phyloP scores from a whole-genome alignment of 2,113 vertebrate species.

The Paralichthys olivaceus region DNA sequence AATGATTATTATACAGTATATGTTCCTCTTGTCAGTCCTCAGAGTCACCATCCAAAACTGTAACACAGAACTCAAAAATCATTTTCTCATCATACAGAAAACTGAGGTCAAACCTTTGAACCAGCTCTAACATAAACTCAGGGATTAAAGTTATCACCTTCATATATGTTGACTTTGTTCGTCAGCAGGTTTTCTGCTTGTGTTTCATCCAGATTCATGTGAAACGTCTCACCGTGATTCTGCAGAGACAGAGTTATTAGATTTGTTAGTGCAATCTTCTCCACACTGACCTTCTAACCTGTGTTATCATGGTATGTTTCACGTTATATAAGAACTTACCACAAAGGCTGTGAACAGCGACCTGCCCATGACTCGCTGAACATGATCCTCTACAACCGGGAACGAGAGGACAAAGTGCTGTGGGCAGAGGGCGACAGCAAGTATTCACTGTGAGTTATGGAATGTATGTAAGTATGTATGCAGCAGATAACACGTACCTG shows the following conservation, averaged over 20 bases:
- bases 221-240: constrained; percentile 77
- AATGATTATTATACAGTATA: background rate
- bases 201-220: constrained; percentile 80
- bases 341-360: constrained; percentile 82
- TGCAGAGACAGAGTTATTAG: constrained; percentile 52
- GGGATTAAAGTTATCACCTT: constrained; percentile 49
- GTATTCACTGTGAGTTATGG: background rate
- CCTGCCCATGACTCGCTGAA: constrained; percentile 80
- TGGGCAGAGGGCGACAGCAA: constrained; percentile 24
- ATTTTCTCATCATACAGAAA: background rate
- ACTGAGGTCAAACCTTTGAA: background rate
- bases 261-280: background rate
- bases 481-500: constrained; percentile 72
- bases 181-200: constrained; percentile 81
- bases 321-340: constrained; percentile 71
- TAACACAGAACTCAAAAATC: constrained; percentile 25
- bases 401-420: constrained; percentile 84
- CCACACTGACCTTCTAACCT: background rate
- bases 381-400: constrained; percentile 76
- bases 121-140: background rate
- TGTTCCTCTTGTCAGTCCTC: constrained; percentile 16
- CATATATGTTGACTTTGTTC: constrained; percentile 65
- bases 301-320: background rate
- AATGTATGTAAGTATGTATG: background rate
- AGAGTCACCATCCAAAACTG: constrained; percentile 26